phyloP scores from a whole-genome alignment of 2,113 vertebrate genomes.

The Nansenia antarctica region DNA sequence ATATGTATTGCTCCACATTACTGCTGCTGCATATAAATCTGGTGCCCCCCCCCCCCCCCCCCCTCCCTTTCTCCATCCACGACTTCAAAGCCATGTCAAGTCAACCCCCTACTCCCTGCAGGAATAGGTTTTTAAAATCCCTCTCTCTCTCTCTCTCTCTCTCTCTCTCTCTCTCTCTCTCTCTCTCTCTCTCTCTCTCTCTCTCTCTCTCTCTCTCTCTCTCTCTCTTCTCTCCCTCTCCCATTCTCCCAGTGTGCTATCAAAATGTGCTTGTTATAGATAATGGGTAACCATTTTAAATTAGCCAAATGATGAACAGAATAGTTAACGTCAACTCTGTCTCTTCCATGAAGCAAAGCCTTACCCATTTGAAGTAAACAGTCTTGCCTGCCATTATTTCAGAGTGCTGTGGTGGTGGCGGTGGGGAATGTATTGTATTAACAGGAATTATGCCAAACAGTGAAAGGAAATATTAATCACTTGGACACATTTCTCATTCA shows the following conservation, averaged over 20 bases:
- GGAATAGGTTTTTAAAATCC: neutral
- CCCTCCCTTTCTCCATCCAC: neutral
- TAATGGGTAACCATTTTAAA: slow-evolving; percentile 6
- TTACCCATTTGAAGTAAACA: neutral
- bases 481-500: neutral
- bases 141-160: too few species aligned
- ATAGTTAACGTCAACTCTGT: neutral
- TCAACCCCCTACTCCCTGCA: neutral
- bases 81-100: slow-evolving; percentile 4
- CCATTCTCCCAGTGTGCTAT: neutral
- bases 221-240: neutral
- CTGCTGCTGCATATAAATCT: neutral
- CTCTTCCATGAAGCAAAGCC: neutral
- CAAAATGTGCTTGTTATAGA: slow-evolving; percentile 1
- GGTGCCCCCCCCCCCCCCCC: neutral
- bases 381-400: neutral
- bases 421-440: neutral
- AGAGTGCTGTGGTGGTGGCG: neutral
- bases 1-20: neutral
- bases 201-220: neutral
- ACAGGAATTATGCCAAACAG: neutral
- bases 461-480: neutral
- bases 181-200: neutral
- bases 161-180: neutral
- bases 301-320: neutral